Conservation (phyloP, 1,140 invertebrate species). For the Diabrotica undecimpunctata region DNA sequence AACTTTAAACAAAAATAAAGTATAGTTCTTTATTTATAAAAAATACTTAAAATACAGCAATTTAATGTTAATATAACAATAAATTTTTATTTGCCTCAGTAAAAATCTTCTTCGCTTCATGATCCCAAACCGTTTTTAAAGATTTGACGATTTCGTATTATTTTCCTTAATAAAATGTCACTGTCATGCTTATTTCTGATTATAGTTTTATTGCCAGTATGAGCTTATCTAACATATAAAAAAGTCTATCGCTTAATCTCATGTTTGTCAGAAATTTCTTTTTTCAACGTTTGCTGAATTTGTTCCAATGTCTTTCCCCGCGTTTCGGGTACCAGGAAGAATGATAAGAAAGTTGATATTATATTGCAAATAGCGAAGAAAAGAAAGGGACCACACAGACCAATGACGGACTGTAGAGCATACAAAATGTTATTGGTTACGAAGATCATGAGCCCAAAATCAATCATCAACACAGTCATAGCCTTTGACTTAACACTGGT, state of each 20-base stretch:
- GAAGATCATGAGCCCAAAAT: constrained; percentile 33
- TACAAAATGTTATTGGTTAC: constrained; percentile 44
- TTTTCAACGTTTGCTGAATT: constrained; percentile 72
- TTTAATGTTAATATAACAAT: too few species aligned
- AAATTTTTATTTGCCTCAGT: too few species aligned
- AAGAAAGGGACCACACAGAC: constrained; percentile 72
- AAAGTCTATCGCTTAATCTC: not conserved
- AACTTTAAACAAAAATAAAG: too few species aligned
- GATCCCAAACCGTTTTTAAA: too few species aligned
- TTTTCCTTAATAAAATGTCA: too few species aligned
- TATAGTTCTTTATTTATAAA: too few species aligned
- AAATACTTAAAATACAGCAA: too few species aligned
- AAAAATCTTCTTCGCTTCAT: too few species aligned
- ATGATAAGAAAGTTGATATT: constrained; percentile 71
- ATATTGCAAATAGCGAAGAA: constrained; percentile 71
- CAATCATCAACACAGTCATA: constrained; percentile 28
- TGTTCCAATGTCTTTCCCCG: constrained; percentile 85
- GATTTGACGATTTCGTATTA: too few species aligned
- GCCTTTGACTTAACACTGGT: constrained; percentile 40
- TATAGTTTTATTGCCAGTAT: too few species aligned
- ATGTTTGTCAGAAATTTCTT: not conserved
- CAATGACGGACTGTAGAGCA: constrained; percentile 53
- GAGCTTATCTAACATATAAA: too few species aligned
- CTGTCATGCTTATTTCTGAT: too few species aligned
- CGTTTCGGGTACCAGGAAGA: constrained; percentile 83